A percentile compares a stretch with the other conserved stretches of the same genome.
Evolutionary conservation across 2,888 invertebrate genomes (phyloP).

Genomic region (Apamea epomidion): DNA sequence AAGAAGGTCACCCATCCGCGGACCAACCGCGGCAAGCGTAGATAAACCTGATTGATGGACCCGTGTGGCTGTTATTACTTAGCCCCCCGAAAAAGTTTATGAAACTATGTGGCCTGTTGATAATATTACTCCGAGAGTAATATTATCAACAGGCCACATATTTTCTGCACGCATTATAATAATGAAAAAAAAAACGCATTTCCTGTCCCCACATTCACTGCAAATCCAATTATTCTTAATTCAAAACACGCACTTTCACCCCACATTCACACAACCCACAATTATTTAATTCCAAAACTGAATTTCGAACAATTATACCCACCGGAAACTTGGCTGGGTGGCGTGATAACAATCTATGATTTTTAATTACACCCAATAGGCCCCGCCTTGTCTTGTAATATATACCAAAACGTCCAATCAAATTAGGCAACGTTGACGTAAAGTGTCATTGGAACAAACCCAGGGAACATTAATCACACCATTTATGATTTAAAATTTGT

Average conservation of each 20-base stretch:
- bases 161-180: background rate
- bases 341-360: slow-evolving; percentile 84
- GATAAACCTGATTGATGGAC: too few species aligned
- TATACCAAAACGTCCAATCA: slow-evolving; percentile 89
- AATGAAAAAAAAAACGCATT: slow-evolving; percentile 31
- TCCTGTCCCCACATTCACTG: slow-evolving; percentile 35
- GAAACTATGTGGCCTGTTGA: background rate
- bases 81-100: background rate
- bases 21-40: too few species aligned
- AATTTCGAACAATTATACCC: slow-evolving; percentile 79
- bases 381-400: slow-evolving; percentile 83
- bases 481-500: slow-evolving; percentile 70
- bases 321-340: slow-evolving; percentile 85
- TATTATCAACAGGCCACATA: too few species aligned
- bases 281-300: slow-evolving; percentile 62
- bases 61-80: too few species aligned
- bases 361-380: slow-evolving; percentile 86
- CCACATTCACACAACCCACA: slow-evolving; percentile 59
- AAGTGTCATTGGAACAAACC: slow-evolving; percentile 76
- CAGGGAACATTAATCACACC: slow-evolving; percentile 84
- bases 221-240: slow-evolving; percentile 60
- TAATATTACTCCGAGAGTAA: background rate
- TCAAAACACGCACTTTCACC: slow-evolving; percentile 58
- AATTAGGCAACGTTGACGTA: slow-evolving; percentile 85
- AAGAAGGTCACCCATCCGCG: too few species aligned